A percentile compares a stretch with the other conserved stretches of the same genome.
Conservation (phyloP, 2,888 invertebrate species). For the Criorhina ranunculi region DNA sequence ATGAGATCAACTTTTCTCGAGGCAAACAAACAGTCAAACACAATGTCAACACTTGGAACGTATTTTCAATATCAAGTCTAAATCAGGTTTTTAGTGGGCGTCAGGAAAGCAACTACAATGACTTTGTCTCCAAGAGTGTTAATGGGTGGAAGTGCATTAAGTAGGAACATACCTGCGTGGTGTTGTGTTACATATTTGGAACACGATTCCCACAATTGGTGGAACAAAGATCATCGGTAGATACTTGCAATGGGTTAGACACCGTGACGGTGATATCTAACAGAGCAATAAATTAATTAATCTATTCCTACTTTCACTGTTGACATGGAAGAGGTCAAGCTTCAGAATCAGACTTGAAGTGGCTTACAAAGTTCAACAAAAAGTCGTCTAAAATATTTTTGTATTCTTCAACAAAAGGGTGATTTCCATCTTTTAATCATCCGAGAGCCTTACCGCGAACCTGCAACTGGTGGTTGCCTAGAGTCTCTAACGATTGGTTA, state of each 20-base stretch:
- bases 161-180: constrained; percentile 11
- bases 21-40: constrained; percentile 21
- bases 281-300: constrained; percentile 33
- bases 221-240: constrained; percentile 25
- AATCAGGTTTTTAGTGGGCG: constrained; percentile 67
- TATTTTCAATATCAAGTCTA: constrained; percentile 22
- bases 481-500: too few relatives aligned
- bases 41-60: constrained; percentile 40
- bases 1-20: constrained; percentile 55
- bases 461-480: too few relatives aligned
- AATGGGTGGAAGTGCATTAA: constrained; percentile 28
- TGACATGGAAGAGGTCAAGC: too few relatives aligned
- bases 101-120: constrained; percentile 40
- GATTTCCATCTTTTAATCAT: too few relatives aligned
- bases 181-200: constrained; percentile 25
- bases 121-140: constrained; percentile 34
- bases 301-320: constrained; percentile 46
- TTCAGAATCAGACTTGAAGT: too few relatives aligned
- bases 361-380: too few relatives aligned
- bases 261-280: constrained; percentile 15
- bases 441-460: too few relatives aligned
- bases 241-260: constrained; percentile 42
- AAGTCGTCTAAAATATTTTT: too few relatives aligned
- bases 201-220: not conserved
- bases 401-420: too few relatives aligned